Percentiles rank a stretch among this genome's conserved stretches.
These are phyloP conservation scores for Plebejus anna DNA, from an alignment of 2,888 invertebrate species.

Conservation along the genomic window DNA sequence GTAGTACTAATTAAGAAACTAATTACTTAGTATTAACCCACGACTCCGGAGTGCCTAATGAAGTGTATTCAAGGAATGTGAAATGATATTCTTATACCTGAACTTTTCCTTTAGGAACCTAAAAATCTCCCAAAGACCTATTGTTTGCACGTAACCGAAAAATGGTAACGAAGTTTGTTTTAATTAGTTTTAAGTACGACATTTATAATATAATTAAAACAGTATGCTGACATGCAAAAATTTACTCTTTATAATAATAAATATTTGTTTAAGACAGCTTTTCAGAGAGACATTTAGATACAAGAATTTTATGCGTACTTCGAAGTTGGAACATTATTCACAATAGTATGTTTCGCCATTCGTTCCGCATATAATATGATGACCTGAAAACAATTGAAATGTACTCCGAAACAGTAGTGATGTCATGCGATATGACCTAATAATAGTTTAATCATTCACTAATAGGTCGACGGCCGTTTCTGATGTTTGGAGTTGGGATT, in stretches of 20 bases:
- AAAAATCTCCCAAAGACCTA: not conserved
- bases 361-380: conserved; percentile 6
- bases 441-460: conserved; percentile 4
- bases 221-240: too few species aligned
- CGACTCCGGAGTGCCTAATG: not conserved
- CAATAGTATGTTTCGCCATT: not conserved
- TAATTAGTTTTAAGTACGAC: too few species aligned
- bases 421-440: conserved; percentile 2
- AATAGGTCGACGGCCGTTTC: not conserved
- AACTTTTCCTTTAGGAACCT: not conserved
- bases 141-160: too few species aligned
- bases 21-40: not conserved
- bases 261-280: too few species aligned
- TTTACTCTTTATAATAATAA: too few species aligned
- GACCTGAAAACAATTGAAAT: conserved; percentile 27
- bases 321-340: conserved; percentile 16
- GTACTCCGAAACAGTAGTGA: not conserved
- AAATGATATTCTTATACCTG: not conserved
- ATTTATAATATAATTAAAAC: too few species aligned
- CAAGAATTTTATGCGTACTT: not conserved
- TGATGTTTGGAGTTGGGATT: not conserved
- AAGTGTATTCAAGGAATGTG: conserved; percentile 10
- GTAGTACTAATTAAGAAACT: conserved; percentile 9
- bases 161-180: too few species aligned
- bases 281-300: not conserved